Base-by-base conservation (phyloP, 2,113 vertebrate genomes). In the Onychostoma macrolepis region DNA sequence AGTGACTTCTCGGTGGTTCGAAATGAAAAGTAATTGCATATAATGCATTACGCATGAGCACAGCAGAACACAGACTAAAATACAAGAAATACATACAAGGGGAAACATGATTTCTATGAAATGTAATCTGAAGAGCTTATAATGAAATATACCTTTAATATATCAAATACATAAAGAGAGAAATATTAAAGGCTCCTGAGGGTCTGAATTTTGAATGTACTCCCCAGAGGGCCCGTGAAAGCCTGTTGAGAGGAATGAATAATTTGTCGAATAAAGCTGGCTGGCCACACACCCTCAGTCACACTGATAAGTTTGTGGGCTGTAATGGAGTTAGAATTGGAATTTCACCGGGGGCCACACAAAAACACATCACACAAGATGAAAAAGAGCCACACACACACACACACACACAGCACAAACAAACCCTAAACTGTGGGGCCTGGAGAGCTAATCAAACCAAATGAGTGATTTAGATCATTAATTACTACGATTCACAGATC, bases 311-410 rank as follows among this genome's bases (percentile, higher is more conserved):
- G 65, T 86, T 58, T 87, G 67, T 65, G 28, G n/a, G 69, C 79
- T 63, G 28, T 82, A 81, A 83, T 82, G 69, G 80, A 87, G 38
- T 76, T 82, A 82, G 61, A 87, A 87, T 67, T 87, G 80, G 71
- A 87, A 87, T 63, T 74, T 74, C 58, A 65, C 71, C 30, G 41
- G 41, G 24, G 45, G 17, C 21, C 38, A 48, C 71, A 83, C 80
- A 75, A 28, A 87, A 75, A 30, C 26, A 87, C 69, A 75, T 45
- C 28, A 82, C 69, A 72, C 30, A 19, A 72, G 61, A 79, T 69
- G 24, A 15, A 71, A 84, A 84, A 38, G 2, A 80, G 10, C 3
- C 74, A 33, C 24, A 84, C 19, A 58, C 63, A 78, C 53, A 81
- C n/a, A 48, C 58, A 65, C 74, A 56, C n/a, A 67, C 53, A 86